Percentiles rank a stretch among this genome's conserved stretches.
These are phyloP conservation scores for Platanista minor DNA, from an alignment of 2,113 vertebrate species.

Conservation along the genomic window DNA sequence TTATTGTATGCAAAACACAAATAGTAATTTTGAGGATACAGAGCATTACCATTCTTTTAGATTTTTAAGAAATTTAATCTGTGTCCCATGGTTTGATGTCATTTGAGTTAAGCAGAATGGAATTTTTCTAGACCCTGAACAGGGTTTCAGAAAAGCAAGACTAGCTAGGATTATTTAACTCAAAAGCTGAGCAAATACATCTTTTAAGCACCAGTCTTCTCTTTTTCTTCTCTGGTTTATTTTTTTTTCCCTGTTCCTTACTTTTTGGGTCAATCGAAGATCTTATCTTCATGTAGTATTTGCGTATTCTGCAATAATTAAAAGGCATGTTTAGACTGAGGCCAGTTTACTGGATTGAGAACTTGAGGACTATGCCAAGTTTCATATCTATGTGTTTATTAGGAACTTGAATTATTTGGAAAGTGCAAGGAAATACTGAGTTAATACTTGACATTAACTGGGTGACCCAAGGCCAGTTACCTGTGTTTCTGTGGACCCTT, in stretches of 20 bases:
- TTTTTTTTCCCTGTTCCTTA: not conserved
- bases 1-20: not conserved
- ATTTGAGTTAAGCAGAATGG: conserved; percentile 5
- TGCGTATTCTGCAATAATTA: not conserved
- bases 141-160: not conserved
- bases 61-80: not conserved
- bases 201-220: conserved; percentile 14
- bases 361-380: not conserved
- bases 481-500: not conserved
- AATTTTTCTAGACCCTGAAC: not conserved
- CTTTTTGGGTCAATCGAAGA: conserved; percentile 24
- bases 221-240: not conserved
- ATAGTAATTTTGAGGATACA: conserved; percentile 21
- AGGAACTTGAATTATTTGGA: not conserved
- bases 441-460: not conserved
- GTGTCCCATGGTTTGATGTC: not conserved
- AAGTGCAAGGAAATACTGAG: not conserved
- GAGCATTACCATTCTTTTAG: not conserved
- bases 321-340: not conserved
- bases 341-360: not conserved
- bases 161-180: conserved; percentile 60
- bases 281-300: not conserved
- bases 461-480: not conserved
- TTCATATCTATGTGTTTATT: conserved; percentile 11
- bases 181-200: conserved; percentile 26